These are phyloP conservation scores for Limnothrissa miodon DNA, from an alignment of 2,113 vertebrate species.

Conservation along the genomic window DNA sequence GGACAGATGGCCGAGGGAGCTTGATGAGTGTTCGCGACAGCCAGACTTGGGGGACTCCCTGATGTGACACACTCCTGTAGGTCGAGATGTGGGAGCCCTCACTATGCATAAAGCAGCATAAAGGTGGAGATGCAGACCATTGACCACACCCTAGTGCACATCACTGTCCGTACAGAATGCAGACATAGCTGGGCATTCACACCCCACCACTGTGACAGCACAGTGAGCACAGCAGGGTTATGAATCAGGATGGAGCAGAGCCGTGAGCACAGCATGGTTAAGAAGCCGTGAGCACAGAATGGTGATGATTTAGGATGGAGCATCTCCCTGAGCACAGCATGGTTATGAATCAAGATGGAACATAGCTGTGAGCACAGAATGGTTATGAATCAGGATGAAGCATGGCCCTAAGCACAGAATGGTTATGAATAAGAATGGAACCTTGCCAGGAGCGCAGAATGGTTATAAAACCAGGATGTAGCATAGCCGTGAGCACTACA, in stretches of 20 bases:
- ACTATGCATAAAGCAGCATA: neutral
- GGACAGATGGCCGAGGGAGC: neutral
- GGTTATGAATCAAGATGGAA: no score
- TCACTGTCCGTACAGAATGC: no score
- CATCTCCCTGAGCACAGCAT: no score
- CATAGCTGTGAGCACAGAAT: neutral
- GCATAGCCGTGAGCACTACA: no score
- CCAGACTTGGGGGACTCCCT: neutral
- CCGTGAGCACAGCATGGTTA: neutral
- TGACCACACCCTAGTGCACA: neutral
- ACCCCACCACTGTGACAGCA: neutral
- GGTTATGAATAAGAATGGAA: no score
- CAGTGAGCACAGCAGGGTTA: neutral
- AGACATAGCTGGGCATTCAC: neutral
- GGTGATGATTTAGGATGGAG: no score
- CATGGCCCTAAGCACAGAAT: neutral
- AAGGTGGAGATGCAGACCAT: neutral
- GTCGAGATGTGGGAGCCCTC: no score
- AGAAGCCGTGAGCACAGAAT: neutral
- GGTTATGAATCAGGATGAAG: no score
- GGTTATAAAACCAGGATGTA: no score
- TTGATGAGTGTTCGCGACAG: neutral
- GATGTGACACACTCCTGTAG: no score
- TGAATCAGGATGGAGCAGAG: no score
- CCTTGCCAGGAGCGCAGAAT: neutral